Evolutionary conservation across 2,113 vertebrate species (phyloP), one percentile per base, ranked within the genome.

Genomic region (Centrocercus urophasianus): DNA sequence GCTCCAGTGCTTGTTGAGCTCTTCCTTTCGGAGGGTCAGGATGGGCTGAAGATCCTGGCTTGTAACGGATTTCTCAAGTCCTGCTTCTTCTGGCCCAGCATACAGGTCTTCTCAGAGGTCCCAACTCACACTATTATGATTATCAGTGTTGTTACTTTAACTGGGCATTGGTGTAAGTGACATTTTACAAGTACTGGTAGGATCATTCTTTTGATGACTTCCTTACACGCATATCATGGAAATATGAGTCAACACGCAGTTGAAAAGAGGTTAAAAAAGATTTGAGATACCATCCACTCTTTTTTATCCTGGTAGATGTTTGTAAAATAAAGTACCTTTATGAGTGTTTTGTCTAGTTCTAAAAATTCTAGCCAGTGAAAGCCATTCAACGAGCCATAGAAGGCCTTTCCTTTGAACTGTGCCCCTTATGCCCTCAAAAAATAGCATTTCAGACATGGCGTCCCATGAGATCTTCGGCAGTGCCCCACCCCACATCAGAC

Each of bases 401-500:
- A 89, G 24, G 27, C 15, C 72, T 64, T 66, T 91, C 36, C 11
- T 82, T 73, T 64, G 70, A 36, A 40, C 40, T 27, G n/a, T n/a
- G 32, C 5, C 27, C 52, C 42, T 85, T n/a, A 74, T 6, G 60
- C 4, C 2, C 24, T 78, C 30, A 20, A 61, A 85, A 10, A 28
- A 18, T 5, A 28, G 50, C 30, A 21, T 0, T 64, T 66, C 54
- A 74, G 38, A 38, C 5, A 40, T 8, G 13, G 13, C 61, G 30
- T 40, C 45, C 65, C 38, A 34, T 59, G 42, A 76, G 18, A 54
- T 16, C 8, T 66, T 40, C 25, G 73, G 28, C 30, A 83, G 16
- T 27, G 48, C 30, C 13, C n/a, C 17, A 66, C 4, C 7, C 28
- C 0, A 0, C 25, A 40, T 66, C 71, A 80, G 40, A 73, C 5